Evolutionary conservation across 2,888 invertebrate genomes (phyloP).

Genomic region (Conistra vaccinii): DNA sequence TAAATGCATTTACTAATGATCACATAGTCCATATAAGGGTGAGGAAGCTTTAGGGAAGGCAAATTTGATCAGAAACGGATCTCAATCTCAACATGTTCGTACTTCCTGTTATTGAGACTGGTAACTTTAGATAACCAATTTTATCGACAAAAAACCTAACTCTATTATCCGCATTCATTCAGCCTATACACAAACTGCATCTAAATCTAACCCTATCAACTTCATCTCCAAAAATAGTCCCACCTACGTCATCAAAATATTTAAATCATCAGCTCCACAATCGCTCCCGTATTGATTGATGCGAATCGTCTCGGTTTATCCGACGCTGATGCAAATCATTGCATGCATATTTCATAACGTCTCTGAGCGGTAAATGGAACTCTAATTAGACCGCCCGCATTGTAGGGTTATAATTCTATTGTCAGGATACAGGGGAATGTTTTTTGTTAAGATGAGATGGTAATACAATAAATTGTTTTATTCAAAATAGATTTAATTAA

Average conservation of each 20-base stretch:
- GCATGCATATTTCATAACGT: slow-evolving; percentile 76
- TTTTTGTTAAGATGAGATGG: slow-evolving; percentile 21
- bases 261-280: slow-evolving; percentile 52
- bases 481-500: not conserved
- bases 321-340: slow-evolving; percentile 65
- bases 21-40: not conserved
- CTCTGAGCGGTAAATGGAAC: slow-evolving; percentile 66
- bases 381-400: slow-evolving; percentile 80
- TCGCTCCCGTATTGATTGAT: slow-evolving; percentile 60
- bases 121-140: not conserved
- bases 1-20: slow-evolving; percentile 19
- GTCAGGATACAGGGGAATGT: slow-evolving; percentile 10
- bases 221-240: slow-evolving; percentile 33
- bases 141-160: not conserved
- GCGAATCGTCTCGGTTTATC: slow-evolving; percentile 57
- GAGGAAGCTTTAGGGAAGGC: not conserved
- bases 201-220: slow-evolving; percentile 39
- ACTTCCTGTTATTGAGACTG: not conserved
- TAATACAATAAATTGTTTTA: not conserved
- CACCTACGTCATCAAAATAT: slow-evolving; percentile 56
- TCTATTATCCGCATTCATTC: not conserved
- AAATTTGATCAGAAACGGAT: not conserved
- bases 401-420: slow-evolving; percentile 51
- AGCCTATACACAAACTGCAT: slow-evolving; percentile 1
- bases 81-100: not conserved